Base-by-base conservation (phyloP, 2,888 invertebrate species). In the Polydrusus cervinus region DNA sequence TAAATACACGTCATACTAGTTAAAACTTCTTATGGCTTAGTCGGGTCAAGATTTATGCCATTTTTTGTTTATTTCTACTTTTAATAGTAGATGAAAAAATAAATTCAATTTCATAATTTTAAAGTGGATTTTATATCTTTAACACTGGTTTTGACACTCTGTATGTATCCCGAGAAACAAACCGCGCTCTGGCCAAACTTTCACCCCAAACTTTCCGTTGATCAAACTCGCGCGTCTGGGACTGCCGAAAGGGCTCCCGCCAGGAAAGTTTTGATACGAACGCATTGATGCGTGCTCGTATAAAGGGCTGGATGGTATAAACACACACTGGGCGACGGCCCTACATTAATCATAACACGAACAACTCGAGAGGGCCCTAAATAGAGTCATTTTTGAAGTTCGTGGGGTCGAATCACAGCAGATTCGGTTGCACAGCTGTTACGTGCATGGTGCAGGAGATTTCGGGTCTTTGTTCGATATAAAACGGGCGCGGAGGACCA, bases 251-350 rank as follows among this genome's bases (percentile, higher is more conserved):
- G 71, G 80, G 75, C 79, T 74, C 78, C 76, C 76, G 78, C 78
- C 70, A 71, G 84, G 81, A 84, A 85, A 87, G 87, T 87, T 87
- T 86, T 86, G 87, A 87, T 87, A 86, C 86, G 87, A 85, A 86
- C 84, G 85, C 87, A 85, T 76, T 83, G 86, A 86, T 83, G 85
- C 85, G 86, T 86, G 83, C 82, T 81, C 78, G 81, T 80, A 85
- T 85, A 85, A 86, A 86, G 86, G 84, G 84, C 85, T 85, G 82
- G 79, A 83, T 81, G 77, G 81, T 78, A 85, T 85, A 85, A 85
- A 86, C 85, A 86, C 83, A 83, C 83, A 82, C 79, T 70, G 72
- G 65, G 70, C 70, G 78, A 79, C 79, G 79, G 79, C 83, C 83
- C 83, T 81, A 83, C 85, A 86, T 86, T 86, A 86, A 86, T 86